These are phyloP conservation scores for Scaptomyza graminum DNA, from an alignment of 1,140 invertebrate species.

Conservation along the genomic window DNA sequence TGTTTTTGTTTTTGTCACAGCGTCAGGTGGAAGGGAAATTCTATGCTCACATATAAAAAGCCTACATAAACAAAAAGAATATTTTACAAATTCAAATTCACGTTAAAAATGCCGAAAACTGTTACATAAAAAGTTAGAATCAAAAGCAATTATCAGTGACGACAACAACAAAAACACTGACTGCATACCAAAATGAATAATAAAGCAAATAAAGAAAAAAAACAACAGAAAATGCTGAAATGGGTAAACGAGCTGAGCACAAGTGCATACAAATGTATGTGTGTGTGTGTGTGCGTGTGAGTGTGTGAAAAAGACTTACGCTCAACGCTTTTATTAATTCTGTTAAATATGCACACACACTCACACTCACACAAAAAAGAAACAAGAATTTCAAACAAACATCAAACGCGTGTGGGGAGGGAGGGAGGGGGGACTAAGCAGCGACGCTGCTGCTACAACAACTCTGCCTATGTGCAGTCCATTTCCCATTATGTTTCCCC, in stretches of 20 bases:
- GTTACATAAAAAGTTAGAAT: constrained; percentile 40
- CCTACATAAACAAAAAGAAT: constrained; percentile 11
- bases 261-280: constrained; percentile 31
- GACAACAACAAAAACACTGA: constrained; percentile 17
- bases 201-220: constrained; percentile 32
- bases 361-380: constrained; percentile 20
- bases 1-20: not conserved
- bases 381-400: constrained; percentile 61
- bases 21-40: constrained; percentile 45
- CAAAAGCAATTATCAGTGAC: constrained; percentile 34
- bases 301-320: constrained; percentile 55
- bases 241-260: constrained; percentile 29
- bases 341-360: constrained; percentile 49
- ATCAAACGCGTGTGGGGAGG: constrained; percentile 22
- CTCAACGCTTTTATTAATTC: constrained; percentile 53
- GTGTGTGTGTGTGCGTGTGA: constrained; percentile 25
- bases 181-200: constrained; percentile 43
- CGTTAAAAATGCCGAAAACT: constrained; percentile 21
- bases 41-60: constrained; percentile 16
- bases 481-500: constrained; percentile 46
- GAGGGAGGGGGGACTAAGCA: not conserved
- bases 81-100: constrained; percentile 11
- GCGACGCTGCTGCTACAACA: constrained; percentile 1
- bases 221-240: constrained; percentile 21
- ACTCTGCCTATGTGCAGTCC: constrained; percentile 44